Percentiles rank a stretch among this genome's conserved stretches.
Conservation (phyloP, 2,113 vertebrate genomes). For the Cyanoderma ruficeps region DNA sequence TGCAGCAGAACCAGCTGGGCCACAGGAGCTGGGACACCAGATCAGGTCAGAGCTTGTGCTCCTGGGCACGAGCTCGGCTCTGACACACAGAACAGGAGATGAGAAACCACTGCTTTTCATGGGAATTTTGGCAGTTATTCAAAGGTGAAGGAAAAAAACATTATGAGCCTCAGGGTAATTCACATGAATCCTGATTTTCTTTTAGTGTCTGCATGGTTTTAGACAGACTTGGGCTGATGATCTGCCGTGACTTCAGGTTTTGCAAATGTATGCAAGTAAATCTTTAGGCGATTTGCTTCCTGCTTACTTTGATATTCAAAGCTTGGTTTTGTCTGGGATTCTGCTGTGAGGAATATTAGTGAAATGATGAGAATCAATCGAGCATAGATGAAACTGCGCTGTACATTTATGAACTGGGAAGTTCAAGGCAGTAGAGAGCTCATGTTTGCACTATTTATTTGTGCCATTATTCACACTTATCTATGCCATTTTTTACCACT, state of each 20-base stretch:
- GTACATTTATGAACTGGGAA: neutral
- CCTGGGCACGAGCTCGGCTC: neutral
- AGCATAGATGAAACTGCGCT: neutral
- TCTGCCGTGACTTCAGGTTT: neutral
- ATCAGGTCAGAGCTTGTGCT: neutral
- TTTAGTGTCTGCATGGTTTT: neutral
- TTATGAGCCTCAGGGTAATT: neutral
- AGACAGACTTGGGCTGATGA: neutral
- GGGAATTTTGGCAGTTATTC: neutral
- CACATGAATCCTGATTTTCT: neutral
- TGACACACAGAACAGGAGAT: neutral
- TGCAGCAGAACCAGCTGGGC: neutral
- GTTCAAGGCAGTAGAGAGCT: neutral
- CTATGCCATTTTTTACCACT: neutral
- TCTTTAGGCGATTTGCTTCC: neutral
- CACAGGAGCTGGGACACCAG: neutral
- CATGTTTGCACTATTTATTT: neutral
- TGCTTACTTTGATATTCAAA: neutral
- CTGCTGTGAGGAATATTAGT: neutral
- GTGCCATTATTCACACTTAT: neutral
- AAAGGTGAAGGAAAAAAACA: constrained; percentile 9
- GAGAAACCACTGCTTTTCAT: neutral
- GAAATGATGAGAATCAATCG: neutral
- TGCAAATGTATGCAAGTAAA: neutral
- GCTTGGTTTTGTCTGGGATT: neutral